Percentiles rank a stretch among this genome's conserved stretches.
Conservation (phyloP, 2,797 vertebrate genomes). For the Spinibarbus caldwelli region DNA sequence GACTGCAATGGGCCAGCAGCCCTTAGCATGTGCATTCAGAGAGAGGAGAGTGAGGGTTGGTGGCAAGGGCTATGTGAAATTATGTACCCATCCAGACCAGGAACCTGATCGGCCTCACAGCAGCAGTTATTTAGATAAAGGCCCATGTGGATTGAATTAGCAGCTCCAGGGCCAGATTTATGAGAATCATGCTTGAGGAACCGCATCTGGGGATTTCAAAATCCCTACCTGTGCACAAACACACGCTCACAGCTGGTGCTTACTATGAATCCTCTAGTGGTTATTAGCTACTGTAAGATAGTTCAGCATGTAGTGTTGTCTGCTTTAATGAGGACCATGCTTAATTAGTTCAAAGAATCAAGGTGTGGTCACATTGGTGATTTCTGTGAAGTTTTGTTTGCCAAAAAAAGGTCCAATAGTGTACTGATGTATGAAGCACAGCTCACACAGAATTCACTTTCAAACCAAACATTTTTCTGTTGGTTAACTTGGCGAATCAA, state of each 20-base stretch:
- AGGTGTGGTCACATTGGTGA: background rate
- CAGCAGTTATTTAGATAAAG: slow-evolving; percentile 76
- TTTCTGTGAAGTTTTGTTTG: background rate
- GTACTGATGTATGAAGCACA: background rate
- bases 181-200: slow-evolving; percentile 68
- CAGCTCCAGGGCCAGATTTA: slow-evolving; percentile 72
- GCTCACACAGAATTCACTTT: background rate
- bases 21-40: slow-evolving; percentile 64
- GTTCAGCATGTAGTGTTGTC: background rate
- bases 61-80: slow-evolving; percentile 61
- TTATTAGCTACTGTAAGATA: slow-evolving; percentile 40
- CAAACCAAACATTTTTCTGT: background rate
- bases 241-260: slow-evolving; percentile 41
- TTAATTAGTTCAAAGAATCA: slow-evolving; percentile 1
- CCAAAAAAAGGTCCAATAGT: too few species aligned
- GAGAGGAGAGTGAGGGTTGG: slow-evolving; percentile 57
- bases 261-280: slow-evolving; percentile 27
- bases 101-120: slow-evolving; percentile 70
- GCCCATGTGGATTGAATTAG: slow-evolving; percentile 79
- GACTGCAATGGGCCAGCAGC: slow-evolving; percentile 42
- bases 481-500: background rate
- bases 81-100: slow-evolving; percentile 40
- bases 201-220: slow-evolving; percentile 68
- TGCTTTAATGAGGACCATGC: slow-evolving; percentile 1
- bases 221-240: slow-evolving; percentile 32